Evolutionary conservation across 1,140 invertebrate genomes (phyloP), one percentile per base, ranked within the genome.

Genomic region (Pachypsylla venusta): DNA sequence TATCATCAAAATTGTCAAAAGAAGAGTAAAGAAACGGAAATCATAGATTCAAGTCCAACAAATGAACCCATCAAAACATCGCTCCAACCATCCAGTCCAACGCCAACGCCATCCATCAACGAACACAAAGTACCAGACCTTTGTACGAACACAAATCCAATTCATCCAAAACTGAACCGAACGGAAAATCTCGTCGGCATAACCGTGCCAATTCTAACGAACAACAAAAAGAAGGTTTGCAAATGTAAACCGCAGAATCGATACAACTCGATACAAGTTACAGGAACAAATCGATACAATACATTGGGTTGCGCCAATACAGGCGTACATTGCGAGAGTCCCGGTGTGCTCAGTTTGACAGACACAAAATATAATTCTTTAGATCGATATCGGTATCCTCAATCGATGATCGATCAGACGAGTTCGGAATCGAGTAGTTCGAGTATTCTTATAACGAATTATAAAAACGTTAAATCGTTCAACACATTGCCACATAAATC

Each of bases 221-320:
- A 48, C 42, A 48, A 48, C n/a, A 48, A 48, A 22, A 48, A 48
- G 42, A 48, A 48, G 42, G 42, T 48, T 7, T 48, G 42, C 42
- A 48, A 48, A 22, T 48, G 42, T 22, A 48, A 48, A 19, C 42
- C 42, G n/a, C 42, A 48, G 42, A 48, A 48, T 22, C 42, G 42
- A 3, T 48, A 48, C 16, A 48, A 48, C 42, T 19, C 42, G 42
- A 22, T 48, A 22, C 10, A 10, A 10, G 16, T n/a, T 22, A n/a
- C 42, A 7, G 42, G 7, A 19, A 3, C 42, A n/a, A 48, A 48
- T n/a, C 4, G 42, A 22, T 48, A 19, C 42, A 48, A 19, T 22
- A 48, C 42, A 22, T 19, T 48, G 42, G n/a, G n/a, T n/a, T n/a
- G n/a, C n/a, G n/a, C n/a, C n/a, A n/a, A n/a, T n/a, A n/a, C n/a